Conservation (phyloP, 1,140 invertebrate genomes). For the Scaptodrosophila lebanonensis region DNA sequence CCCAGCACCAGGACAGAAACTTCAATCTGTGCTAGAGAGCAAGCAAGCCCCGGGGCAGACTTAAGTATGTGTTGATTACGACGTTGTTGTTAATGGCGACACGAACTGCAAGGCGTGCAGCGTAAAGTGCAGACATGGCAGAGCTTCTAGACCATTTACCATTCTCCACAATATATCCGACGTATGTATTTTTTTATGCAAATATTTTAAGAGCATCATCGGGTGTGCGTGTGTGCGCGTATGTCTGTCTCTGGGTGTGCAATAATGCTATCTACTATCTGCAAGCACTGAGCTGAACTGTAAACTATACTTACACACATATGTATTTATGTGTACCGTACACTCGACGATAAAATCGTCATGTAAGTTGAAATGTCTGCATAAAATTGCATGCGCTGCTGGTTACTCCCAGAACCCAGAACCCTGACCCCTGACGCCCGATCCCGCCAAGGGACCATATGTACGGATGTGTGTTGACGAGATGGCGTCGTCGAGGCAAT, state of each 20-base stretch:
- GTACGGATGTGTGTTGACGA: constrained; percentile 24
- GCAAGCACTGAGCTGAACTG: constrained; percentile 26
- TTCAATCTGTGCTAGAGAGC: constrained; percentile 9
- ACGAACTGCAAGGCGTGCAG: constrained; percentile 1
- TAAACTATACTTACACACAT: constrained; percentile 65
- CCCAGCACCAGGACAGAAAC: too few species aligned
- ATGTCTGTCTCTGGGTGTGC: constrained; percentile 35
- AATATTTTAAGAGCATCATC: constrained; percentile 73
- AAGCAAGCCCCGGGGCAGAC: constrained; percentile 48
- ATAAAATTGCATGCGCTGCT: constrained; percentile 68
- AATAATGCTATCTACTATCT: constrained; percentile 33
- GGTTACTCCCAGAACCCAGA: constrained; percentile 13
- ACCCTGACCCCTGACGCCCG: neutral
- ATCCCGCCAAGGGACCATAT: constrained; percentile 44
- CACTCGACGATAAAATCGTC: constrained; percentile 73
- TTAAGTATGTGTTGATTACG: constrained; percentile 70
- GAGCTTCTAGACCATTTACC: constrained; percentile 70
- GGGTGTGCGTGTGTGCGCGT: constrained; percentile 54
- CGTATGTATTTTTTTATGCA: constrained; percentile 64
- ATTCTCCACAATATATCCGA: constrained; percentile 57
- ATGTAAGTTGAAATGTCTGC: constrained; percentile 74
- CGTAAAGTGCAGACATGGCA: constrained; percentile 8
- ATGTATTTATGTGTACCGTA: constrained; percentile 51
- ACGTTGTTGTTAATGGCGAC: constrained; percentile 55
- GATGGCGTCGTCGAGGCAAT: constrained; percentile 48